Evolutionary conservation across 2,797 vertebrate genomes (phyloP), one percentile per base, ranked within the genome.

Genomic region (Tolypeutes matacus): DNA sequence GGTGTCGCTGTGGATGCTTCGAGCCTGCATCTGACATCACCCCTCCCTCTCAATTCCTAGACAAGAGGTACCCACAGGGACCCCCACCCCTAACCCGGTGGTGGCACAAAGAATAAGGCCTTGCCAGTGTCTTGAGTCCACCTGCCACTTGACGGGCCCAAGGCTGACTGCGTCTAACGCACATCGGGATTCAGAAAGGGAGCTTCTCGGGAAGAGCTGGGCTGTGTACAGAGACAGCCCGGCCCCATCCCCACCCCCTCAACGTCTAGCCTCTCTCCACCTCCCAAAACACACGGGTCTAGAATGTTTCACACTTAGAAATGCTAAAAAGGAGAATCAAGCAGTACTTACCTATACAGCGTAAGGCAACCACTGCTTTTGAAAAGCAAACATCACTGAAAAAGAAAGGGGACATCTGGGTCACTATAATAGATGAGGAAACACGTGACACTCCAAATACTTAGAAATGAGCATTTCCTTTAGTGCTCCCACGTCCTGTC

Each of bases 291-390:
- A 39, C 85, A 13, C 5, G 34, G 8, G 29, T 7, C 12, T 0
- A 10, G 31, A n/a, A 1, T 4, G 3, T 15, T 15, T 53, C 46
- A 67, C 21, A 31, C 25, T 14, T 31, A 14, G 53, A 76, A 23
- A 34, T 23, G 18, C 3, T 9, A 25, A 23, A 58, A 58, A 10
- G 29, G 23, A 11, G 4, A 65, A 14, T 23, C 13, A 3, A 31
- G 94, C 29, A 1, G 9, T 62, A 96, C 98, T 98, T 97, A 99
- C 99, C 96, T 95, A 99, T 98, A 73, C 99, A 99, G 36, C 89
- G 98, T 64, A 99, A 94, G 0, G 99, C 99, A 89, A 99, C 98
- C 88, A 98, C 98, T 0, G 21, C 94, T 95, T 97, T 97, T 20
- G 98, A 97, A 0, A 97, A 84, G 96, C 99, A 99, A 29, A 36